phyloP scores from a whole-genome alignment of 1,140 invertebrate species.

The Hesperophylax magnus region DNA sequence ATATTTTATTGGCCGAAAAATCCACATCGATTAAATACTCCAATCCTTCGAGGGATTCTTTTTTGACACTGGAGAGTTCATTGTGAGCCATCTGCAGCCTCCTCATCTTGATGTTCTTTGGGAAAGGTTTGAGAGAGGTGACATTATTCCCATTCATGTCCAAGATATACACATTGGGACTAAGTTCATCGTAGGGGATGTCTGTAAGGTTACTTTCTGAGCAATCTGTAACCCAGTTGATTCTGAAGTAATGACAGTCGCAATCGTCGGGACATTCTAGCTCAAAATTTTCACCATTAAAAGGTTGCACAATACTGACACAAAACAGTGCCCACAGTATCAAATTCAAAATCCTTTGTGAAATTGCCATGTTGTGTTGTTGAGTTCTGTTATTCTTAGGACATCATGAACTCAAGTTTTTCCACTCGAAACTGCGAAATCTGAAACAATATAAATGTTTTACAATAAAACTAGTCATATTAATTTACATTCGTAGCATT shows the following conservation, averaged over 20 bases:
- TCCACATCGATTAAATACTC: constrained; percentile 80
- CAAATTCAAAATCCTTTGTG: not conserved
- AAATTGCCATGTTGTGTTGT: constrained; percentile 26
- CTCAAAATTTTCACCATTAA: constrained; percentile 76
- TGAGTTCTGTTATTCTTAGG: not conserved
- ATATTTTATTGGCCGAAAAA: constrained; percentile 77
- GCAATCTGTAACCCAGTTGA: constrained; percentile 84
- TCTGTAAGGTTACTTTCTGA: constrained; percentile 82
- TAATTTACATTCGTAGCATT: no score
- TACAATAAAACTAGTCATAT: no score
- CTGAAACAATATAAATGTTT: no score
- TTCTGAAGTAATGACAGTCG: constrained; percentile 82
- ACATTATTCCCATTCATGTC: constrained; percentile 81
- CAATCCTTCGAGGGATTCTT: constrained; percentile 75
- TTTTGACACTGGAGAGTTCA: constrained; percentile 72
- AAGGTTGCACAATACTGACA: constrained; percentile 46
- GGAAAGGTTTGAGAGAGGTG: constrained; percentile 73
- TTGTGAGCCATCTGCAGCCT: constrained; percentile 81
- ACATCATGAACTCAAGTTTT: not conserved
- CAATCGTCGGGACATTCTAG: constrained; percentile 80
- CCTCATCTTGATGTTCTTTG: constrained; percentile 76
- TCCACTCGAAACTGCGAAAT: no score
- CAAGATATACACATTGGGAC: constrained; percentile 78
- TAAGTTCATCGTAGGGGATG: constrained; percentile 78
- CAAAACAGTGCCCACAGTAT: constrained; percentile 38